A percentile compares a stretch with the other conserved stretches of the same genome.
These are phyloP conservation scores for Itoplectis maculator DNA, from an alignment of 2,888 invertebrate species.

Conservation along the genomic window DNA sequence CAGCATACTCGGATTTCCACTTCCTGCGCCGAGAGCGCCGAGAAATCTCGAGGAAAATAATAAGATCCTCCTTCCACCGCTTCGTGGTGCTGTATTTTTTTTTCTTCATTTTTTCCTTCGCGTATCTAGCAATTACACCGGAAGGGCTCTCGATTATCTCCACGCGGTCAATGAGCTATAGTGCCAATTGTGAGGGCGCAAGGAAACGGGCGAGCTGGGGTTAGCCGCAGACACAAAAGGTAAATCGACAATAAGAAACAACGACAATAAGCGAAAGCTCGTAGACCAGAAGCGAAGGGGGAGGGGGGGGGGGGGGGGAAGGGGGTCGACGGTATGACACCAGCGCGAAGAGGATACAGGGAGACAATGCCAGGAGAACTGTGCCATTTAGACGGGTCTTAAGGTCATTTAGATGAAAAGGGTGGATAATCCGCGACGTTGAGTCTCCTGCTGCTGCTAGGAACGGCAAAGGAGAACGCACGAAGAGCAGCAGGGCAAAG, in stretches of 20 bases:
- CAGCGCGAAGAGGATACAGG: conserved; percentile 12
- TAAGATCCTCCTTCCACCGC: not conserved
- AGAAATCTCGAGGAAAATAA: not conserved
- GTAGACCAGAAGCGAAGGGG: not conserved
- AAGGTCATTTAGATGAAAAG: conserved; percentile 71
- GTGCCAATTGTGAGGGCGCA: not conserved
- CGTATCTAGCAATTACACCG: not conserved
- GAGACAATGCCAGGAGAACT: conserved; percentile 68
- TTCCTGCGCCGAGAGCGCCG: not conserved
- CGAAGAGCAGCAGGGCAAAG: conserved; percentile 19
- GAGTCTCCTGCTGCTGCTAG: conserved; percentile 8
- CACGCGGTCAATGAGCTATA: conserved; percentile 29
- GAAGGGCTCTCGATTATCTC: conserved; percentile 15
- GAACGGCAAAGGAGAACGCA: conserved; percentile 18
- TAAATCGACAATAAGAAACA: conserved; percentile 51
- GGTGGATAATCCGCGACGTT: conserved; percentile 67
- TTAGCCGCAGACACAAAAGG: conserved; percentile 40
- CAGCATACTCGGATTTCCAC: not conserved
- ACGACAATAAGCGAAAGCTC: conserved; percentile 47
- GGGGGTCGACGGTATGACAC: conserved; percentile 15
- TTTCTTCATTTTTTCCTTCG: not conserved
- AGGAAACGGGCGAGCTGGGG: not conserved
- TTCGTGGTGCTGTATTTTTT: not conserved
- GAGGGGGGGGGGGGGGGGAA: too few species aligned
- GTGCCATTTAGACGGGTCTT: conserved; percentile 67